Percentiles rank a stretch among this genome's conserved stretches.
phyloP scores from a whole-genome alignment of 2,797 vertebrate species.

The Pelochelys cantorii region DNA sequence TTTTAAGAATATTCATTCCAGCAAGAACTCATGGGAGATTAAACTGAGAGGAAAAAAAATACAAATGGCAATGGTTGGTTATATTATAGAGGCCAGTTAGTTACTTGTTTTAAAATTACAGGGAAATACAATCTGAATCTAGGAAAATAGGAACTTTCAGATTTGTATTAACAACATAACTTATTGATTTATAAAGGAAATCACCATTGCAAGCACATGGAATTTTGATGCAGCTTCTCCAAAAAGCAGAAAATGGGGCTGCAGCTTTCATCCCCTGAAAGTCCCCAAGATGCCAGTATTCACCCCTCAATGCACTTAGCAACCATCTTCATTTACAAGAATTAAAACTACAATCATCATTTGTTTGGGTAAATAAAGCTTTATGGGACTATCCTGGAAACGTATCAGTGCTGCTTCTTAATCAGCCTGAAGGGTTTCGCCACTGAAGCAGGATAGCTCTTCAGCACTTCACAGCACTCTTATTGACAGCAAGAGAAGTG shows the following conservation, averaged over 20 bases:
- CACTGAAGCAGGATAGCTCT: not conserved
- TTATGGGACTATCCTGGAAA: not conserved
- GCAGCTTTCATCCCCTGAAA: not conserved
- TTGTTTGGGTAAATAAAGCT: not conserved
- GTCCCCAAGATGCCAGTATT: not conserved
- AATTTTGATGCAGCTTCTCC: constrained; percentile 27
- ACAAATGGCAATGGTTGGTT: constrained; percentile 37
- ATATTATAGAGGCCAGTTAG: constrained; percentile 20
- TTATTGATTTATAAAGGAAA: constrained; percentile 38
- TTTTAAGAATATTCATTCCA: constrained; percentile 63
- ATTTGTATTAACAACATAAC: constrained; percentile 37
- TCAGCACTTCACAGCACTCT: constrained; percentile 1
- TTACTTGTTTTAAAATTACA: constrained; percentile 37
- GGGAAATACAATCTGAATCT: constrained; percentile 26
- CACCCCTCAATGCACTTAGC: not conserved
- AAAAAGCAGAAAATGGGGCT: not conserved
- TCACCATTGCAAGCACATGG: not conserved
- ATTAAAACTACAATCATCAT: not conserved
- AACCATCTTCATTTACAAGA: not conserved
- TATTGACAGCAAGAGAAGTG: not conserved
- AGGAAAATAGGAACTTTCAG: not conserved
- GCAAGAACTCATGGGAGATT: constrained; percentile 52
- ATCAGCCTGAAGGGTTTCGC: not conserved
- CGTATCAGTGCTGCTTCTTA: not conserved
- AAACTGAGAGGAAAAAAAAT: constrained; percentile 62